A percentile compares a stretch with the other conserved stretches of the same genome.
phyloP scores from a whole-genome alignment of 2,797 vertebrate species.

The Delichon dasypus region DNA sequence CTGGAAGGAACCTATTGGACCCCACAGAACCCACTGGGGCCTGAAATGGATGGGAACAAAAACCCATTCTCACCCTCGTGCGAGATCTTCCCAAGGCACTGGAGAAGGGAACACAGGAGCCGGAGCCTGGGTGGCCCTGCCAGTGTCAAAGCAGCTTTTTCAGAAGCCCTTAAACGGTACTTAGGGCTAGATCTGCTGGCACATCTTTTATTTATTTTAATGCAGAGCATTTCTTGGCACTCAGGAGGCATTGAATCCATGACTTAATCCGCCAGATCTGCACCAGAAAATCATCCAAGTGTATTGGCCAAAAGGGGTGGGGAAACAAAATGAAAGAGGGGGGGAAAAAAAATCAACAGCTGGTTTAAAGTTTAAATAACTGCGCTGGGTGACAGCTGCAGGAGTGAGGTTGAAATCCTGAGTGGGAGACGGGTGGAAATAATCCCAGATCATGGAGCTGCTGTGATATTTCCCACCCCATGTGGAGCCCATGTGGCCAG shows the following conservation, averaged over 20 bases:
- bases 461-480: background rate
- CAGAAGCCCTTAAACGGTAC: background rate
- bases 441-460: background rate
- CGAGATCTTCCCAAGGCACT: background rate
- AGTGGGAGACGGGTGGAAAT: background rate
- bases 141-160: background rate
- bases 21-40: background rate
- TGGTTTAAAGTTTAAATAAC: background rate
- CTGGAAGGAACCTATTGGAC: background rate
- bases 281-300: constrained; percentile 20
- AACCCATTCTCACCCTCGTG: background rate
- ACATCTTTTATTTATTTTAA: background rate
- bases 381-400: background rate
- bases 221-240: background rate
- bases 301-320: constrained; percentile 18
- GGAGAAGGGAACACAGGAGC: background rate
- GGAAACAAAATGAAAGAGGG: background rate
- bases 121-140: constrained; percentile 3
- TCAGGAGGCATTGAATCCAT: background rate
- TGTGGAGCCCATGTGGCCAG: rapidly evolving
- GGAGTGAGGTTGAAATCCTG: background rate
- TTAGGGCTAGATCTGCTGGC: background rate
- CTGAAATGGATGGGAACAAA: background rate
- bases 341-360: background rate
- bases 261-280: constrained; percentile 10